phyloP scores from a whole-genome alignment of 2,888 invertebrate species.

The Calameuta filiformis region DNA sequence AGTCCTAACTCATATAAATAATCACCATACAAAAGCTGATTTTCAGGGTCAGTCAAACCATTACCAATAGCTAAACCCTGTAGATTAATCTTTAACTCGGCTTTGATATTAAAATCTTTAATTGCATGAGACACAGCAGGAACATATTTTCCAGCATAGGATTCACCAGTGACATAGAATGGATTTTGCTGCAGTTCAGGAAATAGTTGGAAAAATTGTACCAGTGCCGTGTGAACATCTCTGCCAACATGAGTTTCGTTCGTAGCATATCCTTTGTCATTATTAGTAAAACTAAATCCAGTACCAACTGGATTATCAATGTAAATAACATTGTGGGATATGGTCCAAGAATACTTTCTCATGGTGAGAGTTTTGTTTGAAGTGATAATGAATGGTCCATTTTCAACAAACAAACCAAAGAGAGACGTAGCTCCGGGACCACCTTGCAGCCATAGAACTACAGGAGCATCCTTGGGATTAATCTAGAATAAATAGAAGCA shows the following conservation, averaged over 20 bases:
- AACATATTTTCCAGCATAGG: slow-evolving; percentile 85
- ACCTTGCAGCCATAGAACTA: slow-evolving; percentile 87
- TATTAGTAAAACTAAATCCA: slow-evolving; percentile 89
- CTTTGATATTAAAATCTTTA: slow-evolving; percentile 72
- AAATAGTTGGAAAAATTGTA: slow-evolving; percentile 88
- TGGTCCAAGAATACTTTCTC: slow-evolving; percentile 83
- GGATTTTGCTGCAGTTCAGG: slow-evolving; percentile 78
- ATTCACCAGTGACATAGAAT: slow-evolving; percentile 91
- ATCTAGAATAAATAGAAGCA: slow-evolving; percentile 47
- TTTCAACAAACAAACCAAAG: slow-evolving; percentile 85
- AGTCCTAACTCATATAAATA: slow-evolving; percentile 84
- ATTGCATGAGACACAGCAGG: slow-evolving; percentile 84
- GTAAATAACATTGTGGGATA: slow-evolving; percentile 83
- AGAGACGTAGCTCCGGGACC: slow-evolving; percentile 86
- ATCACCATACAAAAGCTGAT: slow-evolving; percentile 82
- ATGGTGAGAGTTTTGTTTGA: slow-evolving; percentile 67
- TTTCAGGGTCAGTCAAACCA: slow-evolving; percentile 81
- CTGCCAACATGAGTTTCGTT: slow-evolving; percentile 84
- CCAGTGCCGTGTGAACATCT: slow-evolving; percentile 80
- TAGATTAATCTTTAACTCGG: slow-evolving; percentile 75
- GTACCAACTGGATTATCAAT: slow-evolving; percentile 95
- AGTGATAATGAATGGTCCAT: slow-evolving; percentile 79
- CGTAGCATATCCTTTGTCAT: slow-evolving; percentile 80
- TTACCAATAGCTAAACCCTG: slow-evolving; percentile 83
- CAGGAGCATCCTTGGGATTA: slow-evolving; percentile 72